Percentiles rank a stretch among this genome's conserved stretches.
phyloP scores from a whole-genome alignment of 2,113 vertebrate species.

The Chlamydotis undulata region DNA sequence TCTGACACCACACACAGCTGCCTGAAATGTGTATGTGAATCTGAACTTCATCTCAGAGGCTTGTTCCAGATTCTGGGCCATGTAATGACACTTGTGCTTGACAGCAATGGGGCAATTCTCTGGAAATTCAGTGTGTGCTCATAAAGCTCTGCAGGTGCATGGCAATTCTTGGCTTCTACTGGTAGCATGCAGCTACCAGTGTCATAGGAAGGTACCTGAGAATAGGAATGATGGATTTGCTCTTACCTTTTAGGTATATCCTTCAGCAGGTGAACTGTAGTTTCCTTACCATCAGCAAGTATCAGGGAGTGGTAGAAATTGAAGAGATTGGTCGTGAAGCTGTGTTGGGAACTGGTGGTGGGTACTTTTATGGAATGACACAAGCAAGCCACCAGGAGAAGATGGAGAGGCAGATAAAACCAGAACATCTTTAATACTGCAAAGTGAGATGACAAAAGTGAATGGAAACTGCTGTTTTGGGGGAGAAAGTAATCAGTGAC shows the following conservation, averaged over 20 bases:
- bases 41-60: neutral
- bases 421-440: constrained; percentile 36
- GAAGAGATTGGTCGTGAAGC: constrained; percentile 21
- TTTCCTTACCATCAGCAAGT: constrained; percentile 83
- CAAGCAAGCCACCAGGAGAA: neutral
- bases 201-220: neutral
- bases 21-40: fast-evolving
- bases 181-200: fast-evolving
- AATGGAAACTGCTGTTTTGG: neutral
- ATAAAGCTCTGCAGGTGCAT: neutral
- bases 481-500: neutral
- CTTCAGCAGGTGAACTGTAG: constrained; percentile 79
- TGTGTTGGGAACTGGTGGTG: neutral
- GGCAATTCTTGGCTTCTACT: neutral
- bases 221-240: neutral
- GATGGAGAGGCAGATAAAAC: neutral
- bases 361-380: neutral
- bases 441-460: neutral
- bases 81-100: neutral
- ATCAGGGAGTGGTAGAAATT: constrained; percentile 66
- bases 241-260: constrained; percentile 84
- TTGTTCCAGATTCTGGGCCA: neutral
- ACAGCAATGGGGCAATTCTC: neutral
- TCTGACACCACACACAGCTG: neutral
- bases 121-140: neutral